Base-by-base conservation (phyloP, 1,140 invertebrate species). In the Pseudachorutes palmiensis region DNA sequence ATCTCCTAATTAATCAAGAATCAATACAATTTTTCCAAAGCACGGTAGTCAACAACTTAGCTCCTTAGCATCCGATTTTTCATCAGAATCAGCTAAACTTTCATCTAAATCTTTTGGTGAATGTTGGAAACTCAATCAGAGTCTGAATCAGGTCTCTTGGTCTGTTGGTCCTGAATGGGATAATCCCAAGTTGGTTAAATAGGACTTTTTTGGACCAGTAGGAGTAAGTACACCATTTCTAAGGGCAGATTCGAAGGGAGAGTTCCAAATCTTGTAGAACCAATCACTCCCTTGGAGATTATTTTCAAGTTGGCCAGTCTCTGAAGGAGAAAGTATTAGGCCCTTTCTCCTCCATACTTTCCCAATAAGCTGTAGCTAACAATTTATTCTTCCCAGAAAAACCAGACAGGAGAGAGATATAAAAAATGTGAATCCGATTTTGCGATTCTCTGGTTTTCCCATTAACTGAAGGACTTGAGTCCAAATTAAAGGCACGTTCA, bases 401-500 rank as follows among this genome's bases (percentile, higher is more conserved):
- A 14, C 51, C 24, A 55, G 24, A 55, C 12, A 22, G 19, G 36
- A 19, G n/a, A n/a, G 29, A 29, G 28, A 32, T 26, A 12, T 29
- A 29, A 36, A 41, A 33, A 45, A 67, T 55, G 66, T 31, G 58
- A 36, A 72, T 66, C 70, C 62, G 36, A 72, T 72, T 72, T 72
- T 57, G 61, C 70, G 65, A 69, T 19, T 62, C 67, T 69, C 62
- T 71, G 70, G 61, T n/a, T 69, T 72, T 72, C 61, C 70, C 65
- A 69, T 69, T 72, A 69, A 41, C 29, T 28, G 49, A 65, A 48
- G 12, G 24, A 55, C 12, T 55, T 26, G 14, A 55, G 24, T 55
- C 70, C 33, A 72, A 69, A 69, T 72, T 72, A 69, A 66, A 72
- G 64, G 63, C 59, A 72, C 70, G 68, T 69, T 72, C 67, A 69